Evolutionary conservation across 2,113 vertebrate species (phyloP).

Genomic region (Tragelaphus buxtoni): DNA sequence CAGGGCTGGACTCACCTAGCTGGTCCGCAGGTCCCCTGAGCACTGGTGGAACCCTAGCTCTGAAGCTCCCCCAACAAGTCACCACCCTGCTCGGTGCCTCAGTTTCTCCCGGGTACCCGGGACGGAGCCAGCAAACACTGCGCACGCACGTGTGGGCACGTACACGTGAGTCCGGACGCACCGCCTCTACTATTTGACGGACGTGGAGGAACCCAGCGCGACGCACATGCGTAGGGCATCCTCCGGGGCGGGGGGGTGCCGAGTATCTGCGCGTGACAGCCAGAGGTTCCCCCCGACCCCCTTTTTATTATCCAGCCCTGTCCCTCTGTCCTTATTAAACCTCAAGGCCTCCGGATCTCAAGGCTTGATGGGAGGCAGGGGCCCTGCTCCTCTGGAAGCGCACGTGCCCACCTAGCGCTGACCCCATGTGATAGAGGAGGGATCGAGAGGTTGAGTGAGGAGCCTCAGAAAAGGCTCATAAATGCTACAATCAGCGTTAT

Average conservation of each 20-base stretch:
- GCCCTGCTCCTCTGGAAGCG: not conserved
- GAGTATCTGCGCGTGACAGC: fast-evolving
- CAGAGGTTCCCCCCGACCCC: not conserved
- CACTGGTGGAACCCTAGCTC: not conserved
- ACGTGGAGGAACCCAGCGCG: not conserved
- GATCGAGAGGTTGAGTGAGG: not conserved
- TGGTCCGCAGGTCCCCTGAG: not conserved
- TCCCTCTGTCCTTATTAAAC: not conserved
- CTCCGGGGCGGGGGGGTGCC: not conserved
- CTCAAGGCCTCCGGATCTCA: not conserved
- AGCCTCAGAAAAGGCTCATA: not conserved
- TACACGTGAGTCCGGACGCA: not conserved
- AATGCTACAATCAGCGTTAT: not conserved
- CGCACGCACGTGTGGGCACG: fast-evolving
- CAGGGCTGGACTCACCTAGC: not conserved
- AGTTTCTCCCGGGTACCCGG: not conserved
- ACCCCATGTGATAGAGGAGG: fast-evolving
- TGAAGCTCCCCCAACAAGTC: not conserved
- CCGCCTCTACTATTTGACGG: not conserved
- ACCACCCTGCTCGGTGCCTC: not conserved
- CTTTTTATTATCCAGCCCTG: not conserved
- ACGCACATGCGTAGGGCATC: fast-evolving
- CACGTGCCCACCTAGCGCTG: not conserved
- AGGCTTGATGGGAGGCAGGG: not conserved
- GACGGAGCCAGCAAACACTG: not conserved